phyloP scores from a whole-genome alignment of 2,113 vertebrate genomes.

The Macheiramphus alcinus region DNA sequence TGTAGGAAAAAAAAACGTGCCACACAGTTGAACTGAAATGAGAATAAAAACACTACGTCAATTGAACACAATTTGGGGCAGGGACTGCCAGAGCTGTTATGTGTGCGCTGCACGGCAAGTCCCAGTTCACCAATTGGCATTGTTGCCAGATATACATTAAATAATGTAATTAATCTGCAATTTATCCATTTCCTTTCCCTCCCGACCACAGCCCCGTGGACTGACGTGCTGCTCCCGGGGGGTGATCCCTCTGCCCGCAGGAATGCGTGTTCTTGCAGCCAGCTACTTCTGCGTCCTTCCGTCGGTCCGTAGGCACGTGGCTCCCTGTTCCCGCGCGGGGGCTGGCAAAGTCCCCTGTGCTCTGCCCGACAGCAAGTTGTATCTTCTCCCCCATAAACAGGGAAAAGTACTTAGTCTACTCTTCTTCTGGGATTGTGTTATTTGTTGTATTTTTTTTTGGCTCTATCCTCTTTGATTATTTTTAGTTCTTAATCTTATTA shows the following conservation, averaged over 20 bases:
- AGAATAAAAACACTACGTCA: background rate
- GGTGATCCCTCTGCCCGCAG: background rate
- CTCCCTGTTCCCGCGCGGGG: accelerated
- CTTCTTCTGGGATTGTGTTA: constrained; percentile 23
- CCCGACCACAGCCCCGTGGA: accelerated
- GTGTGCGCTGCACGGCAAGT: accelerated
- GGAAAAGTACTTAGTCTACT: background rate
- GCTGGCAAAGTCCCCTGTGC: background rate
- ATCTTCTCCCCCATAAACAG: background rate
- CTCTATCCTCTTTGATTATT: constrained; percentile 48
- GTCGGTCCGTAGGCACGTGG: accelerated
- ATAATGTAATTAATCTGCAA: background rate
- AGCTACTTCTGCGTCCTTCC: background rate
- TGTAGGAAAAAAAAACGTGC: background rate
- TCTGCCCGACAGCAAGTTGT: background rate
- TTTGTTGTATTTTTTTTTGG: constrained; percentile 66
- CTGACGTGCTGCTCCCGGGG: too few relatives aligned
- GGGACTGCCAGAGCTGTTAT: background rate
- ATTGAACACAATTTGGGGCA: background rate
- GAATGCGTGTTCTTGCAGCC: accelerated
- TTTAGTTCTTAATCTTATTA: constrained; percentile 76
- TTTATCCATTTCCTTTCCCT: background rate
- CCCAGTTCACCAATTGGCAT: background rate
- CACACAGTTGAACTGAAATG: background rate
- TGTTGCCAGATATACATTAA: background rate